Evolutionary conservation across 2,113 vertebrate species (phyloP).

Genomic region (Suncus etruscus): DNA sequence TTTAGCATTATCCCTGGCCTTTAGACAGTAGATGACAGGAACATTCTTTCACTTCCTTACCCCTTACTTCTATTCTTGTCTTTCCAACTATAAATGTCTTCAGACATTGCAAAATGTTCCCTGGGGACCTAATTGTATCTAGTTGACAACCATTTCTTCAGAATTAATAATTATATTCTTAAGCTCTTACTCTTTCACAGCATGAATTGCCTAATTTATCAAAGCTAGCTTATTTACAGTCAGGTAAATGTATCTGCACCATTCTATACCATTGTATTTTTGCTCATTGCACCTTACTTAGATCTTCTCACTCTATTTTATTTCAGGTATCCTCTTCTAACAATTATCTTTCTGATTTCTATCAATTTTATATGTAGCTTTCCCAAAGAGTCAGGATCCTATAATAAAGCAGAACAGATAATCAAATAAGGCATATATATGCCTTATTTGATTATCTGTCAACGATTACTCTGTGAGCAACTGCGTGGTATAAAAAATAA

Average conservation of each 20-base stretch:
- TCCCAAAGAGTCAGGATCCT: not conserved
- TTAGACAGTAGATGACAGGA: not conserved
- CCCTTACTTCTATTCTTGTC: not conserved
- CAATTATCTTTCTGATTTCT: not conserved
- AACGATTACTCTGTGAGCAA: not conserved
- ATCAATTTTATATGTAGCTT: not conserved
- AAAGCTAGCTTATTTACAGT: not conserved
- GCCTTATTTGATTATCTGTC: too few species aligned
- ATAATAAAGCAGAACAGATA: not conserved
- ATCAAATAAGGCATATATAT: not conserved
- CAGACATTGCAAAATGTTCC: not conserved
- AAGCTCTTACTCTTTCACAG: not conserved
- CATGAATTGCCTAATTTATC: not conserved
- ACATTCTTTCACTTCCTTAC: not conserved
- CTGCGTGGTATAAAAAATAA: not conserved
- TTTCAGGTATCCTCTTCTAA: not conserved
- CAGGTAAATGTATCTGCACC: not conserved
- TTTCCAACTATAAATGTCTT: not conserved
- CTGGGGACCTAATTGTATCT: not conserved
- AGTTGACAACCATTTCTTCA: not conserved
- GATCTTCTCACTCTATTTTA: not conserved
- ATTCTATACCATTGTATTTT: not conserved
- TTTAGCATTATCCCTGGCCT: not conserved
- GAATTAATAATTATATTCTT: not conserved
- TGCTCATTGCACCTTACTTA: conserved; percentile 18